These are phyloP conservation scores for Eurystomus gularis DNA, from an alignment of 2,113 vertebrate species.

Conservation along the genomic window DNA sequence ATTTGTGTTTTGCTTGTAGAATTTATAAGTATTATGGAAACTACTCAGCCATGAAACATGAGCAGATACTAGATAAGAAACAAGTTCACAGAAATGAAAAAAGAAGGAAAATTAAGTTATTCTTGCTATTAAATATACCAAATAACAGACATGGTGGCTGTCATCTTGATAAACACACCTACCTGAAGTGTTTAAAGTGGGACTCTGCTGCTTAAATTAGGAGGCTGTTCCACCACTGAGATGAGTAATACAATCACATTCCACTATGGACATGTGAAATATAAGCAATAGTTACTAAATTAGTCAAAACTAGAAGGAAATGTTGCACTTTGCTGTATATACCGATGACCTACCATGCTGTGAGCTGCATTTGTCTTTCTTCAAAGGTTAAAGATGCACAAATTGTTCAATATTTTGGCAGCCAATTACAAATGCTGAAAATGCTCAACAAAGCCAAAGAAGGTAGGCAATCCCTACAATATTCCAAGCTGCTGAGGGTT, in stretches of 20 bases:
- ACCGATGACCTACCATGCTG: not conserved
- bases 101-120: not conserved
- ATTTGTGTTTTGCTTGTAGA: not conserved
- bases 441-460: not conserved
- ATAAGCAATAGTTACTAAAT: not conserved
- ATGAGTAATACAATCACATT: not conserved
- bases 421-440: not conserved
- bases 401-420: not conserved
- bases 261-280: not conserved
- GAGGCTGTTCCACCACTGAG: not conserved
- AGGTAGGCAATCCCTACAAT: not conserved
- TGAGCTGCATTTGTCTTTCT: not conserved
- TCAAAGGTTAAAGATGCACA: not conserved
- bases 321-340: not conserved
- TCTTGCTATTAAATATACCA: not conserved
- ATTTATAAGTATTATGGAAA: constrained; percentile 2
- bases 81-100: not conserved
- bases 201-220: not conserved
- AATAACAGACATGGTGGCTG: not conserved
- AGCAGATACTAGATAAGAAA: not conserved
- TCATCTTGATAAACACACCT: not conserved
- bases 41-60: not conserved
- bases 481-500: not conserved
- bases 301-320: not conserved
- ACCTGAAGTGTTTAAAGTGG: not conserved